Evolutionary conservation across 2,113 vertebrate genomes (phyloP).

Genomic region (Acanthisitta chloris): DNA sequence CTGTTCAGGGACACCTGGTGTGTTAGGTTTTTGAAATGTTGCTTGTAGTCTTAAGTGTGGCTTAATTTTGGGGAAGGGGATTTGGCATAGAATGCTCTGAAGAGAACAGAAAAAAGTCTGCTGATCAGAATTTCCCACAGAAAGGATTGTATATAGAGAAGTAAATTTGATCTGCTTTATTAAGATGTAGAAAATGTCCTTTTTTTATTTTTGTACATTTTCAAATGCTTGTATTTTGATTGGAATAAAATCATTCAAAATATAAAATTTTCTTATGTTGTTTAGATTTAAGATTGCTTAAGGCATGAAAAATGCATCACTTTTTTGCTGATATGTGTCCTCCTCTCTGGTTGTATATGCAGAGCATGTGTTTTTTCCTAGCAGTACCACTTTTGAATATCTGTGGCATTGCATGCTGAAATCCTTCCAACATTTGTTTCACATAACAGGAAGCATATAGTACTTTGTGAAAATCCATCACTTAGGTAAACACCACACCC

Average conservation of each 20-base stretch:
- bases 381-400: neutral
- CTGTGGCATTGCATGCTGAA: neutral
- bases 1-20: neutral
- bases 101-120: neutral
- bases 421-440: neutral
- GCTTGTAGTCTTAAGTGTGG: neutral
- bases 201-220: constrained; percentile 63
- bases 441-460: neutral
- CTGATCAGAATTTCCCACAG: neutral
- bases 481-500: neutral
- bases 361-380: neutral
- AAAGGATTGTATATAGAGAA: neutral
- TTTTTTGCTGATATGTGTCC: neutral
- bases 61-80: neutral
- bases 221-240: constrained; percentile 39
- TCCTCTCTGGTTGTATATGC: neutral
- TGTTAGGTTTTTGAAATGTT: neutral
- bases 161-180: constrained; percentile 5
- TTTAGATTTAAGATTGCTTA: neutral
- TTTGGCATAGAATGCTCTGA: neutral
- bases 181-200: constrained; percentile 29
- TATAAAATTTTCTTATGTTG: neutral
- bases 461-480: neutral
- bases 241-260: constrained; percentile 65
- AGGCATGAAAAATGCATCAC: neutral